Base-by-base conservation (phyloP, 1,140 invertebrate species). In the Onthophagus taurus region DNA sequence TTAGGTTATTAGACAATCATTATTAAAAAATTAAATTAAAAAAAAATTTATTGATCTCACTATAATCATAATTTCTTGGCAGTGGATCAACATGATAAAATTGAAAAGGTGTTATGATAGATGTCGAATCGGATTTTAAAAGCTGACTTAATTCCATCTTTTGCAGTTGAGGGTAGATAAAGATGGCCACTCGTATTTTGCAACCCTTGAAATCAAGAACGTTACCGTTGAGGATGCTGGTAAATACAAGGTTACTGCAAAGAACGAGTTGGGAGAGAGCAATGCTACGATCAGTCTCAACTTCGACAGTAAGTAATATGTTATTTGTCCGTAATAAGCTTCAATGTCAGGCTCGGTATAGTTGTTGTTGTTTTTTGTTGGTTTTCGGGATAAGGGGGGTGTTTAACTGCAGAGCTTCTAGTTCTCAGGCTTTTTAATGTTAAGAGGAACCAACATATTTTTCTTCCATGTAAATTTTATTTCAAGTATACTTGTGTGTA, bases 221-320 rank as follows among this genome's bases (percentile, higher is more conserved):
- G 90, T 96, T 49, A 92, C 88, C 44, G 88, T 94, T 59, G 89
- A 94, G 76, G 91, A 96, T 77, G 90, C 90, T 70, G 91, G 90
- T 57, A 95, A 95, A 77, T 95, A 95, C 69, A 88, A 91, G 74
- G 89, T 94, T 55, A 92, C 87, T 52, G 90, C 90, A 54, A 94
- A 94, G 69, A 95, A 95, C 72, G 89, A 94, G 68, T 78, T 95
- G 51, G 91, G 91, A 62, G 91, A 95, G 72, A 92, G 88, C 61
- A 94, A 94, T 67, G 91, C 91, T 24, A 91, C 89, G 24, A 95
- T 95, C 67, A 94, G 88, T 67, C 78, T 95, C 41, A 95, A 95
- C 72, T 95, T 95, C 74, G 92, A 97, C 77, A 93, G 91, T 94
- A 81, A 92, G 89, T 89, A 59, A 19, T 35, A 3, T 31, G 12